Conservation (phyloP, 2,113 vertebrate species). For the Pantherophis guttatus region DNA sequence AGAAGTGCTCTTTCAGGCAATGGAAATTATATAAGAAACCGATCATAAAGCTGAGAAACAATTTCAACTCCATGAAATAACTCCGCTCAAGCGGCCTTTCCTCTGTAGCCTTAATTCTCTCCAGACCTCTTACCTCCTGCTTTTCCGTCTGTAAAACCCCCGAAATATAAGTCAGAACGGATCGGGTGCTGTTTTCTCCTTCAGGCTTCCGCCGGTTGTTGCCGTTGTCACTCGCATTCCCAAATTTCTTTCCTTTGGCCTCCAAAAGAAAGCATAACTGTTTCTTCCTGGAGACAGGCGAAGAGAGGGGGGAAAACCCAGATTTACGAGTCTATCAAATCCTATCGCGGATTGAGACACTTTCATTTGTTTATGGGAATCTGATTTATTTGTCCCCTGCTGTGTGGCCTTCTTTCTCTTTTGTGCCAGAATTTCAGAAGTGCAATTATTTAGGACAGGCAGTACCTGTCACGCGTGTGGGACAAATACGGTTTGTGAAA, state of each 20-base stretch:
- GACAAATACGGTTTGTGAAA: background rate
- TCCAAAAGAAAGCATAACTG: conserved; percentile 87
- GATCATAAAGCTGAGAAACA: background rate
- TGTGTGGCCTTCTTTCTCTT: background rate
- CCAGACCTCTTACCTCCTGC: conserved; percentile 74
- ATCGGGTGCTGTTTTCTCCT: conserved; percentile 82
- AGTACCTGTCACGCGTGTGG: background rate
- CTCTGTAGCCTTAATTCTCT: background rate
- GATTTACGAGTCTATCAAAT: conserved; percentile 24
- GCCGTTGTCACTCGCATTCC: conserved; percentile 78
- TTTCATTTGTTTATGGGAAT: background rate
- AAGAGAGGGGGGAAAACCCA: no score
- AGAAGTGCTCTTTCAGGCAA: background rate
- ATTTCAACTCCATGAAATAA: background rate
- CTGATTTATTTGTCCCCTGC: conserved; percentile 20
- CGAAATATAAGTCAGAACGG: conserved; percentile 81
- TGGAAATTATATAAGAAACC: conserved; percentile 2
- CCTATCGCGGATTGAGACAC: background rate
- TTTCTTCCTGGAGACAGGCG: conserved; percentile 78
- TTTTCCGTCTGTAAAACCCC: conserved; percentile 81
- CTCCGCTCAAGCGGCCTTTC: background rate
- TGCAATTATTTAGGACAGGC: conserved; percentile 2
- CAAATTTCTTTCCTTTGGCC: conserved; percentile 82
- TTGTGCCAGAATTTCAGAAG: background rate
- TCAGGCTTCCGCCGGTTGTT: conserved; percentile 79